A percentile compares a stretch with the other conserved stretches of the same genome.
phyloP scores from a whole-genome alignment of 2,113 vertebrate species.

The Oncorhynchus gorbuscha region DNA sequence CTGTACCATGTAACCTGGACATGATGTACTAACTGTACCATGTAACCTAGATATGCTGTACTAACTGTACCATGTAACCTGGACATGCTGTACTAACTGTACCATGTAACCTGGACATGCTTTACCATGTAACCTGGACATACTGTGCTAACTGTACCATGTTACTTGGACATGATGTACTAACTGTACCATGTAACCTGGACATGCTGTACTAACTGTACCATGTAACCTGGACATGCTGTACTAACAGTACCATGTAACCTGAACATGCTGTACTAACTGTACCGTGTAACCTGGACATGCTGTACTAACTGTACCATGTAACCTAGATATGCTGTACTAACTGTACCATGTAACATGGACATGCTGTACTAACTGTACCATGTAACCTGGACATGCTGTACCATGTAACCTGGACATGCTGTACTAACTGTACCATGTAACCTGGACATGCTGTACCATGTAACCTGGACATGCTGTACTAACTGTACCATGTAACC shows the following conservation, averaged over 20 bases:
- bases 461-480: background rate
- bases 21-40: background rate
- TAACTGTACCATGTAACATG: background rate
- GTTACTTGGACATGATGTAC: background rate
- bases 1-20: background rate
- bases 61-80: background rate
- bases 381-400: background rate
- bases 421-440: background rate
- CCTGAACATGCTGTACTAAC: background rate
- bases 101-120: background rate
- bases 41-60: background rate
- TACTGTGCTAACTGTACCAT: background rate
- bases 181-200: too few relatives aligned
- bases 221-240: background rate
- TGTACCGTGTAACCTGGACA: background rate
- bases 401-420: background rate
- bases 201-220: background rate
- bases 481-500: background rate
- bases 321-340: background rate
- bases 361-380: background rate
- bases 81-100: background rate
- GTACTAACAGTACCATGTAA: background rate
- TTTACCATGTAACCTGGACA: background rate
- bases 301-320: too few relatives aligned
- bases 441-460: background rate